phyloP scores from a whole-genome alignment of 2,797 vertebrate species.

The Sebastes minor region DNA sequence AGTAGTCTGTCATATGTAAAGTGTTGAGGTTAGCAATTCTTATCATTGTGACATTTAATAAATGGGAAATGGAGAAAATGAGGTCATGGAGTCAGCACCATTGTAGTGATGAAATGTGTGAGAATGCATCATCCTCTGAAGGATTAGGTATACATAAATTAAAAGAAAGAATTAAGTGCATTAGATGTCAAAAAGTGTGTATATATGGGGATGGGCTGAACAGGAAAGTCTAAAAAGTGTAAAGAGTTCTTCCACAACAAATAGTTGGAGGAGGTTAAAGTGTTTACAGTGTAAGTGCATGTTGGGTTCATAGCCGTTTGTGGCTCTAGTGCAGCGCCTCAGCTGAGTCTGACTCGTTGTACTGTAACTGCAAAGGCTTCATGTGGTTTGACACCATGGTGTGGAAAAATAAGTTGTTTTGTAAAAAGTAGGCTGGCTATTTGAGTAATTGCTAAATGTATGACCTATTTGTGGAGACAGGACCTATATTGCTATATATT shows the following conservation, averaged over 20 bases:
- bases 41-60: conserved; percentile 9
- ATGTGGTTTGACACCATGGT: conserved; percentile 26
- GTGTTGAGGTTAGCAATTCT: conserved; percentile 4
- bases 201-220: background rate
- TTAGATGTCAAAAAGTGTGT: background rate
- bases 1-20: conserved; percentile 13
- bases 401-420: conserved; percentile 34
- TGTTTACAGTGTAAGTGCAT: background rate
- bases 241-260: conserved; percentile 41
- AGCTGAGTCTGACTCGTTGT: background rate
- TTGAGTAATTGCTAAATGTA: background rate
- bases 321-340: background rate
- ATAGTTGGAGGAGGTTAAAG: conserved; percentile 11
- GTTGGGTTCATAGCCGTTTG: background rate
- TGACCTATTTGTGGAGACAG: background rate
- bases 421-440: conserved; percentile 1
- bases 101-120: background rate
- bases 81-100: background rate
- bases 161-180: background rate
- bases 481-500: background rate
- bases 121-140: background rate
- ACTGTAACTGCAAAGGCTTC: background rate
- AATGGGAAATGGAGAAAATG: background rate
- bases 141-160: background rate
- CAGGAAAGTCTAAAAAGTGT: conserved; percentile 22